Evolutionary conservation across 2,888 invertebrate species (phyloP).

Genomic region (Holacanthella duospinosa): DNA sequence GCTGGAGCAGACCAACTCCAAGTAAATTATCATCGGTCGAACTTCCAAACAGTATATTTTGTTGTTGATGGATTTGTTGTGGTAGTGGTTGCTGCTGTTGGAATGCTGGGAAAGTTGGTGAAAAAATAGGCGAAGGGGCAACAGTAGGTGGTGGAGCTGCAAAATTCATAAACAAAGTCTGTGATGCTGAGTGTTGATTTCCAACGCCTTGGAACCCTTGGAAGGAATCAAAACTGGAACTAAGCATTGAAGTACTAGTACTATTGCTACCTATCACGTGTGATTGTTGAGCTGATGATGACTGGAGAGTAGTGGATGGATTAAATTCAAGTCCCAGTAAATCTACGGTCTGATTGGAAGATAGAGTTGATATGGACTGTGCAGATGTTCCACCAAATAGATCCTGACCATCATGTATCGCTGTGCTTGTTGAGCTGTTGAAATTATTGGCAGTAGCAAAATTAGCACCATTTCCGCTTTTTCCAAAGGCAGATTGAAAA

Average conservation of each 20-base stretch:
- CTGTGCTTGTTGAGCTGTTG: background rate
- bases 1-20: slow-evolving; percentile 20
- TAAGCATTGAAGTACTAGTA: background rate
- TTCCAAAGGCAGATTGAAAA: slow-evolving; percentile 31
- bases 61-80: slow-evolving; percentile 16
- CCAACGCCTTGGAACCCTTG: background rate
- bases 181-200: background rate
- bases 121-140: background rate
- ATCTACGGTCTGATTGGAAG: slow-evolving; percentile 4
- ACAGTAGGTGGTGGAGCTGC: no score
- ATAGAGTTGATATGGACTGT: background rate
- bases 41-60: slow-evolving; percentile 11
- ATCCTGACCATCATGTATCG: background rate
- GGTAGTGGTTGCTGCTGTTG: background rate
- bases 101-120: background rate
- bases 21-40: slow-evolving; percentile 14
- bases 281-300: background rate
- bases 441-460: background rate
- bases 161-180: background rate
- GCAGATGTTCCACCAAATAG: background rate
- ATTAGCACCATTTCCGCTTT: background rate
- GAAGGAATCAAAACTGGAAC: slow-evolving; percentile 1
- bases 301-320: background rate
- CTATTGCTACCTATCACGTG: background rate
- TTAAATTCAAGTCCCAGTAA: background rate